These are phyloP conservation scores for Catostomus latipinnis DNA, from an alignment of 2,797 vertebrate species.

Conservation along the genomic window DNA sequence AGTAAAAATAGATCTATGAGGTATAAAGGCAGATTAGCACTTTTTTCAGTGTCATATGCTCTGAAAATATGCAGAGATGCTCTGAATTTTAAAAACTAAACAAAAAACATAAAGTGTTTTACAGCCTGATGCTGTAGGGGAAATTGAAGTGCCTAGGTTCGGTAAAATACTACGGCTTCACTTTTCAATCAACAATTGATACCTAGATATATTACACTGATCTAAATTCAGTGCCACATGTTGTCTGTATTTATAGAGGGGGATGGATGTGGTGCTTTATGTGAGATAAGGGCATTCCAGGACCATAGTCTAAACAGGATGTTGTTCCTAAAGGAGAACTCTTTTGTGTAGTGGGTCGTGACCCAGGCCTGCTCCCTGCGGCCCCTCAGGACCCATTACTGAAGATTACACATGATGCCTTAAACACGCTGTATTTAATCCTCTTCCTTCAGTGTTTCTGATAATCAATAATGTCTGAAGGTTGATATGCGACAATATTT, in stretches of 20 bases:
- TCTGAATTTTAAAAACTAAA: no score
- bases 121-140: no score
- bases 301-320: slow-evolving; percentile 24
- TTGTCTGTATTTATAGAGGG: neutral
- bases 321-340: slow-evolving; percentile 58
- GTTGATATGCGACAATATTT: neutral
- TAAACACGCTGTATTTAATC: slow-evolving; percentile 4
- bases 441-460: neutral
- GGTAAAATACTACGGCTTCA: no score
- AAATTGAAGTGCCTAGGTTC: no score
- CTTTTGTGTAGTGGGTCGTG: slow-evolving; percentile 48
- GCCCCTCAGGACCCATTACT: slow-evolving; percentile 37
- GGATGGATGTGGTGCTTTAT: slow-evolving; percentile 14
- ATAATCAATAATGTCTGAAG: neutral
- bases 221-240: no score
- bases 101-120: no score
- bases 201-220: no score
- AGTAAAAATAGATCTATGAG: no score
- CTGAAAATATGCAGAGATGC: no score
- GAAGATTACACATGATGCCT: slow-evolving; percentile 30
- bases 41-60: no score
- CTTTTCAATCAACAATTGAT: no score
- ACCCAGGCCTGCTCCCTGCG: slow-evolving; percentile 39
- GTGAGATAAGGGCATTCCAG: slow-evolving; percentile 1
- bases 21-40: no score